Conservation (phyloP, 2,888 invertebrate species). For the Mesoligia furuncula region DNA sequence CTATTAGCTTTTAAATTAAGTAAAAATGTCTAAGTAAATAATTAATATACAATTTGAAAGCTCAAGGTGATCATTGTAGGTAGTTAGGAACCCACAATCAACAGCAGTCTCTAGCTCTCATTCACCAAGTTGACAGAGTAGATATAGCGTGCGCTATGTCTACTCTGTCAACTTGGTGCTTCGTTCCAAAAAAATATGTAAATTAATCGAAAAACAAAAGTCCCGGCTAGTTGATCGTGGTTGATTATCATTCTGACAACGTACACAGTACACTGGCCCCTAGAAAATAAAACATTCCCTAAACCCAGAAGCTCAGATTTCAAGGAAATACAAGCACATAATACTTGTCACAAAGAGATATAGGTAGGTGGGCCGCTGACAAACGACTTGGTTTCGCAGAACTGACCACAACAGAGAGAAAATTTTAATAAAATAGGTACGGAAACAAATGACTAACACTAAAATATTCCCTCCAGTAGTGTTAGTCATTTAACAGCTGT, state of each 20-base stretch:
- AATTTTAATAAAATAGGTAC: neutral
- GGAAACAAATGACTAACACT: constrained; percentile 9
- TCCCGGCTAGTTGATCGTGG: no score
- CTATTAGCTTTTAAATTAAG: neutral
- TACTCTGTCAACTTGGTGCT: no score
- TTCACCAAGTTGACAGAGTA: neutral
- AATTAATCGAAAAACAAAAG: neutral
- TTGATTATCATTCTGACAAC: neutral
- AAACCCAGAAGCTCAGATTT: constrained; percentile 11
- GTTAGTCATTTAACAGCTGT: neutral
- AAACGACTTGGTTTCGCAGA: constrained; percentile 19
- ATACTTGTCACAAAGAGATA: neutral
- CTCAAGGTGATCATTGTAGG: neutral
- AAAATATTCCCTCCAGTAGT: constrained; percentile 7
- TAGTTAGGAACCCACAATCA: neutral
- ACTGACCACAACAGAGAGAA: constrained; percentile 4
- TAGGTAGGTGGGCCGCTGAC: neutral
- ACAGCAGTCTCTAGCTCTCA: neutral
- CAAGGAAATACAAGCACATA: constrained; percentile 2
- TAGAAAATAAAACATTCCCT: neutral
- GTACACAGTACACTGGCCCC: neutral
- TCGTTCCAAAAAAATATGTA: neutral
- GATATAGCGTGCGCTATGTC: no score
- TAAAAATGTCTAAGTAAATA: neutral
- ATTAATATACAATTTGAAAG: neutral